Evolutionary conservation across 1,140 invertebrate genomes (phyloP), one percentile per base, ranked within the genome.

Genomic region (Drosophila albomicans): DNA sequence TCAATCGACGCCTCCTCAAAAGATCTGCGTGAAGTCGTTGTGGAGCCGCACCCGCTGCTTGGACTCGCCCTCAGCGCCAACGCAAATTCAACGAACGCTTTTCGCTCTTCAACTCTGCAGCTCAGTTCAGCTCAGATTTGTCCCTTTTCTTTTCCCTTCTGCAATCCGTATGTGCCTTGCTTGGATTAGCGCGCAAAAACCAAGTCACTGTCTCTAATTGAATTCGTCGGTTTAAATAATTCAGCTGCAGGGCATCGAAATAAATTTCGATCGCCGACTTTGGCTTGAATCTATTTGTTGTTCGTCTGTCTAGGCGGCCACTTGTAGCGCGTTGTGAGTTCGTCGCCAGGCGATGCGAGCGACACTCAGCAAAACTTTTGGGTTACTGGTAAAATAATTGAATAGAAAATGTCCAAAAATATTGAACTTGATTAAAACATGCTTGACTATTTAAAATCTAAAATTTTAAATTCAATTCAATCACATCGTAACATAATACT

Each of bases 221-320:
- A 92, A 92, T 92, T 92, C 91, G 91, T 91, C 91, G 91, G 84
- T 71, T 92, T 91, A 92, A 92, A 92, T 92, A 92, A 91, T 92
- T 92, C 91, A 92, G 91, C 91, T 91, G 79, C 75, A 91, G 91
- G 91, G 91, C 78, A 89, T 66, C 75, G 77, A 90, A 71, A 89
- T 89, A 89, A 85, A 89, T 89, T 89, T 76, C 74, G 74, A 63
- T 54, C 49, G 52, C 20, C 57, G 10, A 15, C 68, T 81, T 48
- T 72, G 72, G 62, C 61, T 57, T 59, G 75, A 35, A 43, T 67
- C 82, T 81, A 86, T 74, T 72, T 45, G 63, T 38, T 45, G 63
- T 38, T 58, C 41, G 75, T 38, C 35, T 13, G 41, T 73, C 75
- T 77, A 73, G 59, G 45, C 49, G 74, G 41, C 56, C 72, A 80